A percentile compares a stretch with the other conserved stretches of the same genome.
These are phyloP conservation scores for Coleophora deauratella DNA, from an alignment of 2,888 invertebrate species.

Conservation along the genomic window DNA sequence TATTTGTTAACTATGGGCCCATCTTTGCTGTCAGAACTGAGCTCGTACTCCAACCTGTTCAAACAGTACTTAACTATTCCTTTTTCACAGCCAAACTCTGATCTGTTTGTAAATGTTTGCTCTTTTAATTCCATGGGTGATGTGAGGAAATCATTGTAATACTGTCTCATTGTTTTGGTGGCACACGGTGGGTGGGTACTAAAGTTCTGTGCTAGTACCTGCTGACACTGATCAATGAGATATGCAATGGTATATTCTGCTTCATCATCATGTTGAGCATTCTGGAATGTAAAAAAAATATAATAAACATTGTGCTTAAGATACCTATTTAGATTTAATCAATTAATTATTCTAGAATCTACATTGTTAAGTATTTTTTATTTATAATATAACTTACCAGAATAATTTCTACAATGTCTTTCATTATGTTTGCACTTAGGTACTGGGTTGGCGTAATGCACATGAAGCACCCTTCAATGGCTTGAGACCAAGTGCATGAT, in stretches of 20 bases:
- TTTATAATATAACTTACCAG: constrained; percentile 37
- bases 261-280: constrained; percentile 52
- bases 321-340: no score
- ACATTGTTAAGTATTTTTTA: no score
- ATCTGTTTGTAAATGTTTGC: constrained; percentile 48
- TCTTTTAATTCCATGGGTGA: constrained; percentile 43
- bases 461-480: constrained; percentile 50
- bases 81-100: constrained; percentile 36
- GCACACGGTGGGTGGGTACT: constrained; percentile 54
- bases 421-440: constrained; percentile 45
- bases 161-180: constrained; percentile 35
- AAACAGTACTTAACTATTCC: constrained; percentile 57
- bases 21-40: constrained; percentile 42
- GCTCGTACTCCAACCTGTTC: constrained; percentile 52
- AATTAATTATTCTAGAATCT: no score
- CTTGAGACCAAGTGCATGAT: constrained; percentile 55
- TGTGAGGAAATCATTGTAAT: constrained; percentile 48
- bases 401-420: constrained; percentile 56
- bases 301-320: no score
- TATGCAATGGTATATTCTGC: constrained; percentile 32
- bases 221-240: constrained; percentile 51
- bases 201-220: constrained; percentile 44
- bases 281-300: constrained; percentile 45
- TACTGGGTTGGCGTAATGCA: constrained; percentile 46
- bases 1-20: constrained; percentile 42